Base-by-base conservation (phyloP, 2,888 invertebrate genomes). In the Volucella inanis region DNA sequence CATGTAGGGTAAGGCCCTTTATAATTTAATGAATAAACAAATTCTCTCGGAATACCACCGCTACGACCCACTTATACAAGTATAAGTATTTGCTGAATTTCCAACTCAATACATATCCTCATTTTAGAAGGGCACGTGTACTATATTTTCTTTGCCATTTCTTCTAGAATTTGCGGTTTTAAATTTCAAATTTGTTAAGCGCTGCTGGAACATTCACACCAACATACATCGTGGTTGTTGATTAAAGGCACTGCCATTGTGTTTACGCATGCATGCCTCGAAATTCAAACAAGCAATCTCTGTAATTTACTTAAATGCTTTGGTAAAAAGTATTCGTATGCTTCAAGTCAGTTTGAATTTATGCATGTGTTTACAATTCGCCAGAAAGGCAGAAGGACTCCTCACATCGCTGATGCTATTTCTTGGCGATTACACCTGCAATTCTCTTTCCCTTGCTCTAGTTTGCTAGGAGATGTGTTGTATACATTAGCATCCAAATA, bases 221-320 rank as follows among this genome's bases (percentile, higher is more conserved):
- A 49, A 43, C 50, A 65, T 14, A 67, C 67, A 72, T 72, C 71
- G 31, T 72, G 67, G 76, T 61, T n/a, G 67, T 47, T 85, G 85
- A 81, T 81, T 76, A 55, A 84, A 71, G 55, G 72, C 71, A 65
- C 57, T 76, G 52, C 76, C 67, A 72, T 85, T 81, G 80, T 85
- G 72, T 77, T 81, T 72, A 76, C 85, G 75, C 85, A 81, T 81
- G 75, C 64, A 76, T 85, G 76, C 67, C 50, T 59, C 52, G 62
- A 76, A 85, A 81, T 76, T 76, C 71, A 85, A 85, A 84, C 75
- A 81, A 85, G 76, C 85, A 77, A 81, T 76, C 81, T 81, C 67
- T 85, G 85, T 81, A 81, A 80, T 76, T 81, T 85, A 76, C 71
- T 81, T 81, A 85, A 85, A 76, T 67, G 84, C 74, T 85, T 80